phyloP scores from a whole-genome alignment of 1,140 invertebrate species.

The Cryptotermes secundus region DNA sequence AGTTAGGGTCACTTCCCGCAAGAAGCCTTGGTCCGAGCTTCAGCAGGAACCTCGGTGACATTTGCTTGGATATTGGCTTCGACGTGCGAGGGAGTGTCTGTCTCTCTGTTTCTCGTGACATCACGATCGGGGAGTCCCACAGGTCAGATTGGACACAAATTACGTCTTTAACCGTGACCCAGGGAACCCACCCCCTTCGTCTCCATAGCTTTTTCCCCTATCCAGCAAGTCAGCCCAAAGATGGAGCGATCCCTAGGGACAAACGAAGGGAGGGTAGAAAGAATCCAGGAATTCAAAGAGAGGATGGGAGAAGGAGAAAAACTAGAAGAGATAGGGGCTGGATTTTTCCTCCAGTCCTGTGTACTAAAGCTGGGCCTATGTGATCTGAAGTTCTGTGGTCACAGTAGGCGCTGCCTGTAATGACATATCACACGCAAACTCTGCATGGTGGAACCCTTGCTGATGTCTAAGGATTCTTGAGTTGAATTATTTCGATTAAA shows the following conservation, averaged over 20 bases:
- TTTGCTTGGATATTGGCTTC: constrained; percentile 11
- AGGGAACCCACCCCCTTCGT: not conserved
- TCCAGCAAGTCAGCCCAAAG: constrained; percentile 16
- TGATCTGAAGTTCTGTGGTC: not conserved
- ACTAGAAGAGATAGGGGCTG: not conserved
- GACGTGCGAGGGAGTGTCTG: constrained; percentile 7
- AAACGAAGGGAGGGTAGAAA: constrained; percentile 5
- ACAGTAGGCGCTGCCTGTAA: not conserved
- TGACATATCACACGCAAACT: no score
- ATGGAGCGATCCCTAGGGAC: constrained; percentile 6
- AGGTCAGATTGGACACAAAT: constrained; percentile 19
- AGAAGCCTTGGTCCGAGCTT: not conserved
- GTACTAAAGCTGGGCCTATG: not conserved
- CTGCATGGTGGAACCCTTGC: no score
- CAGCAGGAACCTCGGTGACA: not conserved
- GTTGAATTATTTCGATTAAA: no score
- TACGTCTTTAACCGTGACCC: constrained; percentile 17
- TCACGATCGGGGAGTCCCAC: constrained; percentile 5
- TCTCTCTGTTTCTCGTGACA: not conserved
- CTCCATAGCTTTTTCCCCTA: not conserved
- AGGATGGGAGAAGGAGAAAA: not conserved
- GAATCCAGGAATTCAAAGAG: not conserved
- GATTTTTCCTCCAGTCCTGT: not conserved
- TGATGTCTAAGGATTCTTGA: no score
- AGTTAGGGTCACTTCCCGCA: not conserved